Evolutionary conservation across 1,140 invertebrate genomes (phyloP).

Genomic region (Ceratosolen fusciceps): DNA sequence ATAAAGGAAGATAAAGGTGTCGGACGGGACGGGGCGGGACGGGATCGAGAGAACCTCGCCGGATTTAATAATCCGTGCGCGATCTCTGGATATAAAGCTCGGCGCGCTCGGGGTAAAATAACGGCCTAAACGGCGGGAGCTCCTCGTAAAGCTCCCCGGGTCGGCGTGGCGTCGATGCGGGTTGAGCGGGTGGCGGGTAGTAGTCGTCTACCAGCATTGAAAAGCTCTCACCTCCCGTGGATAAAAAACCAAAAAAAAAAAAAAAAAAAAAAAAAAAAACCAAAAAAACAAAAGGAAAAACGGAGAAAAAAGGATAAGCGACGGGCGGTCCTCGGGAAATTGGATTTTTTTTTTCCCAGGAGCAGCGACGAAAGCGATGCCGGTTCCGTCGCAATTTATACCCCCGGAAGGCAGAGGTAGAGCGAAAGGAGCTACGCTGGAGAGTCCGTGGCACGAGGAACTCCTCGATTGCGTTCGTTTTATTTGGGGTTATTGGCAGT

Average conservation of each 20-base stretch:
- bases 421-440: too few species aligned
- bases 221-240: background rate
- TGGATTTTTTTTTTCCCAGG: slow-evolving; percentile 6
- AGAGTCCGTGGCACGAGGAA: too few species aligned
- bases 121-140: too few species aligned
- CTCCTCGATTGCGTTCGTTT: slow-evolving; percentile 2
- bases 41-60: background rate
- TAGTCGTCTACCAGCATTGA: background rate
- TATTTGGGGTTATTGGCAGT: slow-evolving; percentile 6
- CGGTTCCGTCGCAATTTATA: too few species aligned
- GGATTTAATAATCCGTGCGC: background rate
- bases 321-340: background rate
- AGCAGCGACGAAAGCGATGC: too few species aligned
- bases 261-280: too few species aligned
- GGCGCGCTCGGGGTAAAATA: background rate
- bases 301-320: too few species aligned
- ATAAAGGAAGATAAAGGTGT: background rate
- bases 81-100: too few species aligned
- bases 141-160: slow-evolving; percentile 7
- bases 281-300: too few species aligned
- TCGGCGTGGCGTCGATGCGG: too few species aligned
- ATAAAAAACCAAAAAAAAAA: background rate
- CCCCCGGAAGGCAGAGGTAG: too few species aligned
- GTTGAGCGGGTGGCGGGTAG: too few species aligned
- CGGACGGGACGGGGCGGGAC: background rate